Base-by-base conservation (phyloP, 2,113 vertebrate genomes). In the Tetrax tetrax region DNA sequence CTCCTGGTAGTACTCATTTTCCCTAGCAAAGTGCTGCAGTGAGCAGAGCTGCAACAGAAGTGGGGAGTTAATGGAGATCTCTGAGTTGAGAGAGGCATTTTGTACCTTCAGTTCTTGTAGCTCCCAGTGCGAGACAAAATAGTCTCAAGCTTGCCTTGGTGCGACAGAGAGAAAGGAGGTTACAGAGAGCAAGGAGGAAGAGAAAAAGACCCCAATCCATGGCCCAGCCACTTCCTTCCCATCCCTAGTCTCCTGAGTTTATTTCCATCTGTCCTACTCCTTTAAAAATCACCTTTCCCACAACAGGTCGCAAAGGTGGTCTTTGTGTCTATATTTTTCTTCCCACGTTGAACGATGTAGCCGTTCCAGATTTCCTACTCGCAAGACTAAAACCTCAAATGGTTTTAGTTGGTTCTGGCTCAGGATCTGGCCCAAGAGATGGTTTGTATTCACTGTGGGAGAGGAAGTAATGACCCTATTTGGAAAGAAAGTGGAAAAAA, bases 81-180 rank as follows among this genome's bases (percentile, higher is more conserved):
- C 45, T 59, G 63, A 76, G 57, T 29, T 7, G 13, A 61, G 29
- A 45, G 22, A 72, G 6, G 1, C 1, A 14, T 47, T 72, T 83
- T 61, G 7, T 28, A 35, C 24, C 2, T 69, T 87, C 35, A 51
- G 16, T 48, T 9, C 4, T 80, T 80, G 35, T 54, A 86, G 7
- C 2, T 83, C 14, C 35, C 41, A 50, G 8, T 5, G 4, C 22
- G 28, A n/a, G 11, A 14, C 53, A 28, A 61, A 88, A 72, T 9
- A 0, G 0, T 24, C 19, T 37, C 5, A 3, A 1, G 8, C 13
- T 66, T 70, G 16, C 5, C n/a, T 53, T 41, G 9, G 12, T 35
- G 27, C 53, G 23, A 38, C 59, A 79, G 22, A 37, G 10, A 53
- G 20, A 68, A 85, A 86, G 12, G 12, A 60, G 25, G 4, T 22